Evolutionary conservation across 2,888 invertebrate genomes (phyloP).

Genomic region (Palloptera scutellata): DNA sequence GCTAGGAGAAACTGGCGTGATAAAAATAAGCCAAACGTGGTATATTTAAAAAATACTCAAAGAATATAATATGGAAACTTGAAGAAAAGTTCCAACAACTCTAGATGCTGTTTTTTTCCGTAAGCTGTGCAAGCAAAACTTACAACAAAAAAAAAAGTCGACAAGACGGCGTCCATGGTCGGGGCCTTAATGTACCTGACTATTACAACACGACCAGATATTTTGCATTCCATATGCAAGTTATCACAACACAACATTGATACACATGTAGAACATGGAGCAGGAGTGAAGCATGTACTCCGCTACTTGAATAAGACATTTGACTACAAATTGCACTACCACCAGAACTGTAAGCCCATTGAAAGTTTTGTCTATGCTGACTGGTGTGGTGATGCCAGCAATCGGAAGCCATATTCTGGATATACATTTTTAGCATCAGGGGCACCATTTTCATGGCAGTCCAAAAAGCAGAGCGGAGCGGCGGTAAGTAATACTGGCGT

Average conservation of each 20-base stretch:
- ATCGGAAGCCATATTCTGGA: slow-evolving; percentile 28
- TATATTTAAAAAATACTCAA: too few relatives aligned
- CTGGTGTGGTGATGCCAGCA: slow-evolving; percentile 26
- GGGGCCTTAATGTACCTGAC: too few relatives aligned
- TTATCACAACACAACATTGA: slow-evolving; percentile 30
- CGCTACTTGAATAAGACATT: slow-evolving; percentile 29
- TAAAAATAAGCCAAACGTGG: too few relatives aligned
- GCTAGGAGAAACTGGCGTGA: too few relatives aligned
- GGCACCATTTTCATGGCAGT: slow-evolving; percentile 24
- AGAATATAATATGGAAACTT: too few relatives aligned
- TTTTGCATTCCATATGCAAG: slow-evolving; percentile 30
- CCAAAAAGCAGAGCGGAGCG: slow-evolving; percentile 18
- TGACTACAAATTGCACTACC: slow-evolving; percentile 21
- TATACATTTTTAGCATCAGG: slow-evolving; percentile 22
- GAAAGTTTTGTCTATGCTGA: slow-evolving; percentile 31
- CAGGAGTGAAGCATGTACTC: slow-evolving; percentile 24
- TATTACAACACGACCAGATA: slow-evolving; percentile 17
- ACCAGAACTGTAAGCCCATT: slow-evolving; percentile 16
- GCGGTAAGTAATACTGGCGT: slow-evolving; percentile 13
- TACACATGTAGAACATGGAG: slow-evolving; percentile 32
- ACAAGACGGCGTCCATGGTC: too few relatives aligned
- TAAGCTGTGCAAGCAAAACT: too few relatives aligned
- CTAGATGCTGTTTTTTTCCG: too few relatives aligned
- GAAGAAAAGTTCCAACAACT: too few relatives aligned
- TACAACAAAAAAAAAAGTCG: too few relatives aligned